phyloP scores from a whole-genome alignment of 2,797 vertebrate species.

The Synanceia verrucosa region DNA sequence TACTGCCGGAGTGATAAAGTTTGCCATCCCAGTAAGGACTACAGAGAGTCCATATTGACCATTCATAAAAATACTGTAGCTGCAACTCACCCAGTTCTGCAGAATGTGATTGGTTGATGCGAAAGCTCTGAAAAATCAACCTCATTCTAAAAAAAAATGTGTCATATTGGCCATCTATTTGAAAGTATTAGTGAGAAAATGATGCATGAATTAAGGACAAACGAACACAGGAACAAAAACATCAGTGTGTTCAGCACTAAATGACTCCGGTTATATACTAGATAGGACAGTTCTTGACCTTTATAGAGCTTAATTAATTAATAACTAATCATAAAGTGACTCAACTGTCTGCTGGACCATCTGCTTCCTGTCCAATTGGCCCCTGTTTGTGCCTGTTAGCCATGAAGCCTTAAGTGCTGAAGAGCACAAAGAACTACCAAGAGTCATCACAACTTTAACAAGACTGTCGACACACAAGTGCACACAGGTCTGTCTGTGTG shows the following conservation, averaged over 20 bases:
- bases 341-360: slow-evolving; percentile 64
- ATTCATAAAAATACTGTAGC: too few species aligned
- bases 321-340: slow-evolving; percentile 64
- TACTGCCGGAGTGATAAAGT: too few species aligned
- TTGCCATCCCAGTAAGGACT: too few species aligned
- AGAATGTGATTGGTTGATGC: too few species aligned
- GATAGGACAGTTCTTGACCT: slow-evolving; percentile 1
- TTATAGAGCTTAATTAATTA: slow-evolving; percentile 10
- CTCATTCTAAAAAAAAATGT: too few species aligned
- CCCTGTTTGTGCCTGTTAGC: slow-evolving; percentile 47
- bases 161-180: too few species aligned
- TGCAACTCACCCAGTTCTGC: too few species aligned
- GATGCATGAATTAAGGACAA: too few species aligned
- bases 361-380: slow-evolving; percentile 75
- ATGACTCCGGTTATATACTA: not conserved
- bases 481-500: slow-evolving; percentile 32
- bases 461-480: slow-evolving; percentile 52
- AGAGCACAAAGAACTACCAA: slow-evolving; percentile 57
- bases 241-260: not conserved
- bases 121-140: too few species aligned
- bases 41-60: too few species aligned
- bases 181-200: too few species aligned
- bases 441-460: slow-evolving; percentile 69
- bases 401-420: slow-evolving; percentile 60
- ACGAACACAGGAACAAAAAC: too few species aligned